These are phyloP conservation scores for Acanthurus tractus DNA, from an alignment of 2,797 vertebrate species.

Conservation along the genomic window DNA sequence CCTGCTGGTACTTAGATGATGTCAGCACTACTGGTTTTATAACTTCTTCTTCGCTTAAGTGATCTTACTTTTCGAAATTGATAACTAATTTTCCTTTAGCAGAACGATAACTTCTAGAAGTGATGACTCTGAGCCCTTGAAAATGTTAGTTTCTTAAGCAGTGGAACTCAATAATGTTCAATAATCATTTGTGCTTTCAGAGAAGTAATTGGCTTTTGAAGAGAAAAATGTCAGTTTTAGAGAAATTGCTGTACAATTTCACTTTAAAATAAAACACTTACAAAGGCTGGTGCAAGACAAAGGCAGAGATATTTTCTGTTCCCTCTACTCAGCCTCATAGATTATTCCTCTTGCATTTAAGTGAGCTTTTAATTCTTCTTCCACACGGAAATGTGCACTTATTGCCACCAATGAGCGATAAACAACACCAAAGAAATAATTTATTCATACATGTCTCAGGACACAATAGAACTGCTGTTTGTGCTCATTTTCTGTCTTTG, in stretches of 20 bases:
- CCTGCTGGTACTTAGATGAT: constrained; percentile 42
- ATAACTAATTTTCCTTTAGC: constrained; percentile 18
- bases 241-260: constrained; percentile 21
- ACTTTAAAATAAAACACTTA: constrained; percentile 20
- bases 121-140: background rate
- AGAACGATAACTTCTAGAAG: background rate
- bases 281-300: constrained; percentile 16
- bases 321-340: constrained; percentile 4
- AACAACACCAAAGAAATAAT: constrained; percentile 29
- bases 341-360: constrained; percentile 25
- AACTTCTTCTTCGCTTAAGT: constrained; percentile 32
- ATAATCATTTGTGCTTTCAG: background rate
- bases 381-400: constrained; percentile 22
- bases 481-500: constrained; percentile 1
- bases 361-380: constrained; percentile 36
- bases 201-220: constrained; percentile 6
- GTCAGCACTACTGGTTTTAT: constrained; percentile 49
- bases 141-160: constrained; percentile 2
- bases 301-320: constrained; percentile 1
- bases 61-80: constrained; percentile 23
- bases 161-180: constrained; percentile 12
- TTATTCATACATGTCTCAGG: constrained; percentile 13
- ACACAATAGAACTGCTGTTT: background rate
- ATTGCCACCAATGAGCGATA: constrained; percentile 26
- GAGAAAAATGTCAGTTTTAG: constrained; percentile 22